Percentiles rank a stretch among this genome's conserved stretches.
Conservation (phyloP, 2,888 invertebrate genomes). For the Xiphydria camelus region DNA sequence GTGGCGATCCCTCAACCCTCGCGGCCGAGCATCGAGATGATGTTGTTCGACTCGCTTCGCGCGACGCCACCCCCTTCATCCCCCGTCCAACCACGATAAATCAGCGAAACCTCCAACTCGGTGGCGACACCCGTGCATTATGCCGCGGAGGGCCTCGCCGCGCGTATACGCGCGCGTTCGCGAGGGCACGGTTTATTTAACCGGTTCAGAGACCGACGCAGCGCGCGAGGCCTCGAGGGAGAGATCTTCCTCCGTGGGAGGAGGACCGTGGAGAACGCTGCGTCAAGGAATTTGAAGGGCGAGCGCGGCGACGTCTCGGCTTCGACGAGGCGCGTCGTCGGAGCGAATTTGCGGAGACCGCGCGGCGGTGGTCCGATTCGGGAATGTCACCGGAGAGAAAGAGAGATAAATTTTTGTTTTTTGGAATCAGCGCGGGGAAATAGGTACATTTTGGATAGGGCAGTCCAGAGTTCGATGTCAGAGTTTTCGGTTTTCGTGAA, state of each 20-base stretch:
- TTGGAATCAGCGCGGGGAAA: no score
- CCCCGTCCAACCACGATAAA: conserved; percentile 41
- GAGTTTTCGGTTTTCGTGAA: no score
- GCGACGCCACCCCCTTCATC: conserved; percentile 18
- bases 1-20: conserved; percentile 29
- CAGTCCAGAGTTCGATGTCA: no score
- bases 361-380: conserved; percentile 37
- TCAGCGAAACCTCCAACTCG: conserved; percentile 37
- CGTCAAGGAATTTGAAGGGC: conserved; percentile 24
- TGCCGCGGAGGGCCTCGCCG: background rate
- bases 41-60: conserved; percentile 21
- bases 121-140: conserved; percentile 29
- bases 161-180: conserved; percentile 20
- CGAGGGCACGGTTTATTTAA: conserved; percentile 40
- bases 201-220: conserved; percentile 19
- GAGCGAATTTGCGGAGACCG: conserved; percentile 20
- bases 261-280: conserved; percentile 14
- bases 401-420: no score
- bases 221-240: background rate
- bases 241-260: no score
- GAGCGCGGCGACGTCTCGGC: conserved; percentile 18
- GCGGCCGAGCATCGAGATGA: conserved; percentile 21
- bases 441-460: no score
- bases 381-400: no score
- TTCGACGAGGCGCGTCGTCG: conserved; percentile 35